A percentile compares a stretch with the other conserved stretches of the same genome.
Evolutionary conservation across 1,140 invertebrate species (phyloP).

Genomic region (Brachystomella parvula): DNA sequence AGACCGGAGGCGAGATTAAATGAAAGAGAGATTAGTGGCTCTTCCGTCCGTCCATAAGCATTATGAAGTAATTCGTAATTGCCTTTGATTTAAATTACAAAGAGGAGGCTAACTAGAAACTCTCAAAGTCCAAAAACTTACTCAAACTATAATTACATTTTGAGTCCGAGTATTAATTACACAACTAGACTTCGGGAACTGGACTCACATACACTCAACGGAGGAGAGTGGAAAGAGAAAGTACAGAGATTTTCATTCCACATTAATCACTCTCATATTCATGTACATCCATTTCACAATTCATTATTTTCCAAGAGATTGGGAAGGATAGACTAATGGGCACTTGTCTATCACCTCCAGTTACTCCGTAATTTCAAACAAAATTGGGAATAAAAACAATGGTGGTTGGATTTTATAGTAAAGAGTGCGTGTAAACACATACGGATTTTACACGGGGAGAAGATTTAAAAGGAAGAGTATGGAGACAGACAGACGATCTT

Average conservation of each 20-base stretch:
- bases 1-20: neutral
- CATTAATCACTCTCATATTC: neutral
- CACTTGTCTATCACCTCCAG: no score
- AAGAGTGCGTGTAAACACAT: no score
- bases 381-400: no score
- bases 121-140: neutral
- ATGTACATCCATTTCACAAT: neutral
- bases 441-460: no score
- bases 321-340: neutral
- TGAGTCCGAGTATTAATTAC: neutral
- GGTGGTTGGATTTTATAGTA: no score
- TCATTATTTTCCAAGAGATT: neutral
- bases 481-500: no score
- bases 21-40: neutral
- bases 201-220: no score
- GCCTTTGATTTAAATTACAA: slow-evolving; percentile 13
- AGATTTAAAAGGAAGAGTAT: no score
- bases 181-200: no score
- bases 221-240: neutral
- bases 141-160: slow-evolving; percentile 9
- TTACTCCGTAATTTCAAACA: no score
- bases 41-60: slow-evolving; percentile 1
- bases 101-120: neutral
- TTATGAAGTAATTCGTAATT: slow-evolving; percentile 9
- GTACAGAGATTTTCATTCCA: neutral